Base-by-base conservation (phyloP, 2,888 invertebrate genomes). In the Molorchus minor region DNA sequence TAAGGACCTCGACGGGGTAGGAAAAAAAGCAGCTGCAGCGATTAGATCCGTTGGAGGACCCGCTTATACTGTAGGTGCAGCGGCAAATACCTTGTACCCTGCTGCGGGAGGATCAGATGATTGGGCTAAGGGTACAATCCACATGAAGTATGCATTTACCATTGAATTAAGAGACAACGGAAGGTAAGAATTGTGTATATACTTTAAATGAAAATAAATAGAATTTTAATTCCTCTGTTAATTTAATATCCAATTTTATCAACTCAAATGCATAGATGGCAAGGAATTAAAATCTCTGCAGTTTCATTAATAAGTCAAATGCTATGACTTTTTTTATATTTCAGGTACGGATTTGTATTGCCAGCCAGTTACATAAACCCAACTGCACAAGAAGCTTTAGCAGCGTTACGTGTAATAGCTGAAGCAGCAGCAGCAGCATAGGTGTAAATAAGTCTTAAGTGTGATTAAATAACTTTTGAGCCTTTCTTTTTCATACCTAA, bases 101-200 rank as follows among this genome's bases (percentile, higher is more conserved):
- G 92, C 92, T 1, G 82, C 91, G 21, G 93, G 93, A 1, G 92
- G 92, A 10, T 91, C 93, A 0, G 93, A 93, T 72, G 96, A 96
- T 79, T 96, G 95, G 93, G 96, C 94, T 4, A 94, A 96, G 79
- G 92, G 92, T 0, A 83, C 85, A 35, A 87, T 88, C 5, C 87
- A 87, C 33, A 89, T 96, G 64, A 94, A 94, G 77, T 96, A 95
- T 77, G 82, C 94, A 1, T 96, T 92, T 81, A 96, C 96, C 0
- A 85, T 96, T 56, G 96, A 97, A 82, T 84, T 96, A 52, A 86
- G 93, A 51, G 96, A 96, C 78, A 89, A 86, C 0, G 95, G 95
- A 0, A 84, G 86, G 55, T 67, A 58, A 17, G 40, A 25, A 25
- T 25, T 25, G 8, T 3, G 8, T 5, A 5, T 25, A 25, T n/a